Base-by-base conservation (phyloP, 2,113 vertebrate species). In the Ellobius talpinus region DNA sequence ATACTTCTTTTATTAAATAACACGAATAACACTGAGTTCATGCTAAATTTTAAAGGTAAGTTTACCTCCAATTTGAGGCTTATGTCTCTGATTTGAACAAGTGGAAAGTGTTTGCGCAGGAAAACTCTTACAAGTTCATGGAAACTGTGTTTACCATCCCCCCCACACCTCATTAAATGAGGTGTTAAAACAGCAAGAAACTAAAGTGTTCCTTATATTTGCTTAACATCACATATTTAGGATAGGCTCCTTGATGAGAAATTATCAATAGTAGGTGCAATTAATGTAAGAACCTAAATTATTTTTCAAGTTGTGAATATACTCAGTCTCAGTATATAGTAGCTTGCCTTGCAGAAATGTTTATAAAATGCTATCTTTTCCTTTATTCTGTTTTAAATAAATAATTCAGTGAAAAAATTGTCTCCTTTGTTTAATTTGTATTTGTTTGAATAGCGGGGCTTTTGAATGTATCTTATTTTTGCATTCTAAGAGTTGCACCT, bases 361-460 rank as follows among this genome's bases (percentile, higher is more conserved):
- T 4, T 89, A 33, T 74, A 74, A 9, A 89, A 33, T 63, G 23
- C 84, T 61, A 47, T 89, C 3, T 5, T 81, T 89, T 3, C 9
- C 13, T 91, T 45, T 65, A 17, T 76, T 93, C 70, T 78, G 5
- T 88, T 92, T 82, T 84, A 45, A 91, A n/a, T 81, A 78, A 89
- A 74, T 0, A 79, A 90, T 76, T 87, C 23, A 31, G 3, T 76
- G 10, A 63, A 95, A 95, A 95, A 89, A 81, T 1, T 33, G 17
- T 74, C 16, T 84, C 5, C 9, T 76, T 95, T 19, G 45, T 79
- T 86, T 81, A 89, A 36, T 91, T 93, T 93, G 8, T 8, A 61
- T 91, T 89, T 86, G 12, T 78, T 79, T 79, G 10, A 93, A 58
- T 73, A 72, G 66, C 61, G 50, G 3, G 58, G 6, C n/a, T 24